Evolutionary conservation across 1,140 invertebrate genomes (phyloP).

Genomic region (Procambarus clarkii): DNA sequence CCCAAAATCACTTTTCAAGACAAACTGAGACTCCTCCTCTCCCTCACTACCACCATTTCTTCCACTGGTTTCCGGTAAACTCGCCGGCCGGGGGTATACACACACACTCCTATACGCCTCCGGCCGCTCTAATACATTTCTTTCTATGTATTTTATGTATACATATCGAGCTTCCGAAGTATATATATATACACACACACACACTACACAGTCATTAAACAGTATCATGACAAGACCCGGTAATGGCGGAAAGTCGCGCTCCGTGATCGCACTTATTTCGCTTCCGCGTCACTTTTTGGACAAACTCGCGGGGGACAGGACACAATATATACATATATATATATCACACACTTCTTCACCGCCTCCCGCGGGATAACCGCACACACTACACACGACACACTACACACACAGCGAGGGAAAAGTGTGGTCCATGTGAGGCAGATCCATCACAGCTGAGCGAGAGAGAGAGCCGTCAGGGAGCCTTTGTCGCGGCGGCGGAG

Average conservation of each 20-base stretch:
- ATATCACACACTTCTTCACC: too few species aligned
- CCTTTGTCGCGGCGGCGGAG: neutral
- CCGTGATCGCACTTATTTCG: conserved; percentile 14
- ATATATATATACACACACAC: conserved; percentile 24
- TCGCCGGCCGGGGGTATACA: too few species aligned
- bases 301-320: too few species aligned
- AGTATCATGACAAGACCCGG: conserved; percentile 70
- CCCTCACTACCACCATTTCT: conserved; percentile 43
- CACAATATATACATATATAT: too few species aligned
- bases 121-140: neutral
- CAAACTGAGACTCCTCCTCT: conserved; percentile 62
- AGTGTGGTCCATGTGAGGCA: too few species aligned
- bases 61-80: conserved; percentile 14
- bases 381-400: too few species aligned
- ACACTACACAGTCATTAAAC: conserved; percentile 70
- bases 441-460: too few species aligned
- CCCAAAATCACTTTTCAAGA: conserved; percentile 71
- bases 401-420: too few species aligned
- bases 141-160: conserved; percentile 9
- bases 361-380: too few species aligned
- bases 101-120: too few species aligned
- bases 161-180: too few species aligned
- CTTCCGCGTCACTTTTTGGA: neutral
- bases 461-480: too few species aligned
- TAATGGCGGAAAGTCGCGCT: conserved; percentile 65